These are phyloP conservation scores for Eueremaeus valkanovi DNA, from an alignment of 2,888 invertebrate genomes.

Conservation along the genomic window DNA sequence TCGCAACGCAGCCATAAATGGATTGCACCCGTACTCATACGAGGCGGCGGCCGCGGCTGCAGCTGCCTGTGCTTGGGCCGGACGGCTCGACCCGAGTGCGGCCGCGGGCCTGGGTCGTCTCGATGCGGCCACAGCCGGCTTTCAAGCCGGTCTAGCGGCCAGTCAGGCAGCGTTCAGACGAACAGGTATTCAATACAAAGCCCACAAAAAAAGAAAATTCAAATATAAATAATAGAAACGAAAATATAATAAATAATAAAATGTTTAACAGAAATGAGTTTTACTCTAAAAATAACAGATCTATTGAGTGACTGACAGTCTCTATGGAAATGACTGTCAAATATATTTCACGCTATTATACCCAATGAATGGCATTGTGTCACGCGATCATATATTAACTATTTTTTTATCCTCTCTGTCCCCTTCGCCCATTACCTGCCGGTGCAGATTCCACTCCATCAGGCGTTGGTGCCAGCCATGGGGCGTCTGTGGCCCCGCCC, in stretches of 20 bases:
- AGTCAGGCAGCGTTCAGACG: conserved; percentile 37
- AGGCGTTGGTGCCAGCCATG: background rate
- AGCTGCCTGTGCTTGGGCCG: conserved; percentile 40
- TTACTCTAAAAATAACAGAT: background rate
- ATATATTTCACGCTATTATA: background rate
- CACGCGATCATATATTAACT: background rate
- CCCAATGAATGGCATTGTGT: background rate
- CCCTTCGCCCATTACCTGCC: background rate
- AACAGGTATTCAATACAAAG: conserved; percentile 17
- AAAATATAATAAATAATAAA: too few relatives aligned
- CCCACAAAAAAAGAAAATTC: too few relatives aligned
- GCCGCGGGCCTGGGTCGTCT: conserved; percentile 16
- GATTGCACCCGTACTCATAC: conserved; percentile 38
- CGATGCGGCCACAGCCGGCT: conserved; percentile 35
- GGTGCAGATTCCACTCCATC: conserved; percentile 13
- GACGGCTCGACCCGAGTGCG: conserved; percentile 13
- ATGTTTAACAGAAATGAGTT: background rate
- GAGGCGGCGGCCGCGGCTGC: conserved; percentile 39
- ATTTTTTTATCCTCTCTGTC: background rate
- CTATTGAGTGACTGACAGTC: conserved; percentile 4
- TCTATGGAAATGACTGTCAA: conserved; percentile 18
- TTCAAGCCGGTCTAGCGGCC: conserved; percentile 39
- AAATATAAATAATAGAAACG: background rate
- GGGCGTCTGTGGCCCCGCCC: conserved; percentile 36
- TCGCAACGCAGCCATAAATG: conserved; percentile 35